Percentiles rank a stretch among this genome's conserved stretches.
Evolutionary conservation across 2,113 vertebrate species (phyloP).

Genomic region (Hemicordylus capensis): DNA sequence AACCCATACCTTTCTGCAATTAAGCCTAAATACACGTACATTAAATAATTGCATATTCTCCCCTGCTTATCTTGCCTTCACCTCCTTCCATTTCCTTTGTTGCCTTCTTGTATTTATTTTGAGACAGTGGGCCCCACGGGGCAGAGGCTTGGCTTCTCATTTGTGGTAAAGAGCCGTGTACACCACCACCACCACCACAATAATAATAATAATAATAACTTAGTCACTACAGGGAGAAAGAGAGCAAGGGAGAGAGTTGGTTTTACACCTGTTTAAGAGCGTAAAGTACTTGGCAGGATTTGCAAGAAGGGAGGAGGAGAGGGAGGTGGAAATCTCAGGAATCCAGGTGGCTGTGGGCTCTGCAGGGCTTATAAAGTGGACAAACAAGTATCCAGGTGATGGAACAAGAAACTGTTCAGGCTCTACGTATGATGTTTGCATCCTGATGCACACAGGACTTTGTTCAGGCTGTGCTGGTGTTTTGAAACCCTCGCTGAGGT

Average conservation of each 20-base stretch:
- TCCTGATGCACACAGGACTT: rapidly evolving
- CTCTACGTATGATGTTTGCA: rapidly evolving
- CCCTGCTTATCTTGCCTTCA: too few species aligned
- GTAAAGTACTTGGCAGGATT: background rate
- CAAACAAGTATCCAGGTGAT: background rate
- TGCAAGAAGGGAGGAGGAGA: background rate
- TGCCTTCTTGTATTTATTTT: too few species aligned
- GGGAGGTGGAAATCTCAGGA: background rate
- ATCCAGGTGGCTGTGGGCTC: background rate
- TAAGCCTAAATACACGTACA: too few species aligned
- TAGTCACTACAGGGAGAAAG: background rate
- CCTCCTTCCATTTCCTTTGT: too few species aligned
- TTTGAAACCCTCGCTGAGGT: background rate
- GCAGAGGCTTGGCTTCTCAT: too few species aligned
- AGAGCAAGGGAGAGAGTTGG: rapidly evolving
- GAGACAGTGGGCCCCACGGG: too few species aligned
- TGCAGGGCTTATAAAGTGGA: background rate
- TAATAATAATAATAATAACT: too few species aligned
- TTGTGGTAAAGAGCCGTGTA: too few species aligned
- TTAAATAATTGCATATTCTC: too few species aligned
- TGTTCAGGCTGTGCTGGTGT: background rate
- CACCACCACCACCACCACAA: too few species aligned
- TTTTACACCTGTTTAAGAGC: background rate
- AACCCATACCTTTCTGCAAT: too few species aligned
- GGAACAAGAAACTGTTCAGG: background rate